These are phyloP conservation scores for Euproctis similis DNA, from an alignment of 2,888 invertebrate species.

Conservation along the genomic window DNA sequence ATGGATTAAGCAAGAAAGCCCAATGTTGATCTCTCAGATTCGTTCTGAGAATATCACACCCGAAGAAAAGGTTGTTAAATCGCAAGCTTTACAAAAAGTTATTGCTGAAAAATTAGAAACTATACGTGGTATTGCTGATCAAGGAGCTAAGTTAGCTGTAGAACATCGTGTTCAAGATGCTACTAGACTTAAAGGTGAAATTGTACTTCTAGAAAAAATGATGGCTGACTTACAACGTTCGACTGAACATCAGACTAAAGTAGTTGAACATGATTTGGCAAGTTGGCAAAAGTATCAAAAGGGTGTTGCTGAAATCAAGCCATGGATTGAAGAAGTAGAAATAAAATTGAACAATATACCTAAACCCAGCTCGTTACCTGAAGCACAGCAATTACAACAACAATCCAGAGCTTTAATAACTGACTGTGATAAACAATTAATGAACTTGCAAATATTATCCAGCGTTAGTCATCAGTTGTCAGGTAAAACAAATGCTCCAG, in stretches of 20 bases:
- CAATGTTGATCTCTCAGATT: conserved; percentile 82
- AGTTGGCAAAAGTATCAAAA: conserved; percentile 91
- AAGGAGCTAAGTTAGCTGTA: conserved; percentile 83
- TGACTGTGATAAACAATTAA: conserved; percentile 85
- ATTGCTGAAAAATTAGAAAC: conserved; percentile 84
- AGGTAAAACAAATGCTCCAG: conserved; percentile 84
- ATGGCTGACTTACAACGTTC: conserved; percentile 85
- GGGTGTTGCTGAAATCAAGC: conserved; percentile 85
- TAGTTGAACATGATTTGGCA: conserved; percentile 84
- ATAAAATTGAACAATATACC: conserved; percentile 82
- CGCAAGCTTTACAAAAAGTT: conserved; percentile 83
- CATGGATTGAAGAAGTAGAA: conserved; percentile 93
- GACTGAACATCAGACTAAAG: conserved; percentile 84
- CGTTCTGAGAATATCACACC: conserved; percentile 87
- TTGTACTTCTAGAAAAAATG: conserved; percentile 83
- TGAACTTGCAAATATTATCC: conserved; percentile 83
- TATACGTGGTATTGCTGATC: conserved; percentile 83
- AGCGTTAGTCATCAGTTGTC: conserved; percentile 84
- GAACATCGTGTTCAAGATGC: conserved; percentile 83
- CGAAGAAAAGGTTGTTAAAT: conserved; percentile 86
- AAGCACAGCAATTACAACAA: conserved; percentile 86
- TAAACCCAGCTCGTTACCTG: conserved; percentile 85
- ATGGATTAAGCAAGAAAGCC: conserved; percentile 88
- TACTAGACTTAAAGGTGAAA: conserved; percentile 83
- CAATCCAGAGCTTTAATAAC: conserved; percentile 83